Base-by-base conservation (phyloP, 2,797 vertebrate species). In the Lerista edwardsae region DNA sequence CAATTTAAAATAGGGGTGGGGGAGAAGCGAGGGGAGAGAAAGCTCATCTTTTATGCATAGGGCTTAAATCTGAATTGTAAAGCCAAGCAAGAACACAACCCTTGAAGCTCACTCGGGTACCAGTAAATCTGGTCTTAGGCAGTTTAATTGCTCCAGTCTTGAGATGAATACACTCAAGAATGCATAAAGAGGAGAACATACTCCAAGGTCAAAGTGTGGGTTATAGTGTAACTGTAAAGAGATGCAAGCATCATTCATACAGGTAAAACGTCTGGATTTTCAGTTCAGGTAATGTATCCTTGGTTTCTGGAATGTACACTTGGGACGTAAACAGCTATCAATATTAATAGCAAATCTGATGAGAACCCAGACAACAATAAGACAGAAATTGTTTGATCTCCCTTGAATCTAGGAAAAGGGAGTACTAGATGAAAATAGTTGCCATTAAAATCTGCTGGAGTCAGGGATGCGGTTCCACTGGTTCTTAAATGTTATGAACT, bases 1-100 rank as follows among this genome's bases (percentile, higher is more conserved):
- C 91, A 0, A 78, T 84, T 92, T 86, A 76, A 86, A n/a, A 84
- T 86, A 91, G n/a, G 73, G 75, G 79, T 23, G n/a, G 79, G 21
- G 17, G 14, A 2, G 17, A 11, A 9, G 34, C 19, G 23, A 51
- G 62, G 57, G 84, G 62, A 82, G 81, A 88, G 61, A 10, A 73
- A 78, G 47, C 79, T 69, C 7, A 1, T 85, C 85, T 80, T 82
- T 90, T 91, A 88, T 90, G 82, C 77, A 41, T n/a, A 83, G 10
- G 25, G 1, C 79, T 77, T 61, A 86, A 82, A 74, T 59, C 73
- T 87, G 81, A 71, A 69, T 75, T 87, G 88, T 80, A 87, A 84
- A 91, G 64, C 14, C 36, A 79, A 78, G 76, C 41, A 93, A 86
- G 62, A 84, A 31, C 55, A 11, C 41, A 79, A 19, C 2, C 67